phyloP scores from a whole-genome alignment of 2,113 vertebrate species.

The Sardina pilchardus region DNA sequence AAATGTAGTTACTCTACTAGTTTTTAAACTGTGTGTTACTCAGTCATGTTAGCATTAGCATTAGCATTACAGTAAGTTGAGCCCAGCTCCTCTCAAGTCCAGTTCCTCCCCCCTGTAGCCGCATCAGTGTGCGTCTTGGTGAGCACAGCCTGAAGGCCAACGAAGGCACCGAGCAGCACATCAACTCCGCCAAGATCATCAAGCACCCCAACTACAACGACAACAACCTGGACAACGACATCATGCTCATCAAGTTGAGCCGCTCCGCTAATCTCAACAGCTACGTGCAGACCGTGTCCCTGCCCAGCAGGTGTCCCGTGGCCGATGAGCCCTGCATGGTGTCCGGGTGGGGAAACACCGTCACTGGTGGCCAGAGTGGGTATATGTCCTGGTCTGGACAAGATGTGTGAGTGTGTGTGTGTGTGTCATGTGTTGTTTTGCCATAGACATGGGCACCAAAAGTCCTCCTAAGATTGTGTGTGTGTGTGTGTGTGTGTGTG shows the following conservation, averaged over 20 bases:
- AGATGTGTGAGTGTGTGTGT: background rate
- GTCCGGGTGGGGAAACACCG: conserved; percentile 82
- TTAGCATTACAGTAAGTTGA: background rate
- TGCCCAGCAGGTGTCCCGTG: conserved; percentile 64
- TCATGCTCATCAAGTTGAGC: conserved; percentile 59
- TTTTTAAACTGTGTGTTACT: too few relatives aligned
- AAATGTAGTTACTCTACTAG: too few relatives aligned
- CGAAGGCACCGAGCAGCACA: conserved; percentile 69
- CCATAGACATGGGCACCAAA: background rate
- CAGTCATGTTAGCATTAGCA: background rate
- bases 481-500: background rate
- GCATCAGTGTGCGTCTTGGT: conserved; percentile 66
- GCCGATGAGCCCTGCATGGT: conserved; percentile 77
- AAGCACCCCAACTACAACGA: conserved; percentile 65
- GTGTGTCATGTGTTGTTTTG: background rate
- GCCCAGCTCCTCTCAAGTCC: too few relatives aligned
- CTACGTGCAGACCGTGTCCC: conserved; percentile 66
- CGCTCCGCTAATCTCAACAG: conserved; percentile 57
- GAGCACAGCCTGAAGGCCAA: conserved; percentile 67
- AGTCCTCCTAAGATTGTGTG: background rate
- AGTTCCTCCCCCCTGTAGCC: background rate
- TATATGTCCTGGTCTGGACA: background rate
- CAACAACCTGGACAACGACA: conserved; percentile 67
- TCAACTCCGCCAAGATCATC: conserved; percentile 49
- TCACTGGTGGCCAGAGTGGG: conserved; percentile 63